phyloP scores from a whole-genome alignment of 2,888 invertebrate genomes.

The Gibbula magus region DNA sequence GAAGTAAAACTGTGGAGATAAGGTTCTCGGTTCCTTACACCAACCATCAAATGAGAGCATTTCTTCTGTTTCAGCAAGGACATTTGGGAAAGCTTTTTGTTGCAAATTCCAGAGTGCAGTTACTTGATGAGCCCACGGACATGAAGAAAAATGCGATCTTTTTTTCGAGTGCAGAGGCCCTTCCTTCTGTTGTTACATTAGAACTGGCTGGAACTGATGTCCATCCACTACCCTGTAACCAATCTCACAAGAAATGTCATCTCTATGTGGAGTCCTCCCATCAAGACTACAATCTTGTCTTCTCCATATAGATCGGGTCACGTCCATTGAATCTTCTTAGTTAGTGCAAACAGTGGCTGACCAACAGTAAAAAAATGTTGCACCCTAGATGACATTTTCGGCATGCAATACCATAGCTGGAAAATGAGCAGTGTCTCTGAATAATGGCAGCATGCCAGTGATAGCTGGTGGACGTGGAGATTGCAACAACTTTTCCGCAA shows the following conservation, averaged over 20 bases:
- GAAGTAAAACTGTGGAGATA: constrained; percentile 1
- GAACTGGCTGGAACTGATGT: background rate
- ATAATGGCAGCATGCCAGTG: background rate
- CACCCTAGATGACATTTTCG: background rate
- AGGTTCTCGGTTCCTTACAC: background rate
- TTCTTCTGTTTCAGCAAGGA: background rate
- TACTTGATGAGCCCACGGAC: background rate
- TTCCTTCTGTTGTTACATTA: background rate
- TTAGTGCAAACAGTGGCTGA: background rate
- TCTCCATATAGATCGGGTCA: background rate
- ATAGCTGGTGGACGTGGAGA: background rate
- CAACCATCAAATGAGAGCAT: constrained; percentile 19
- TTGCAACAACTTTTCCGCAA: background rate
- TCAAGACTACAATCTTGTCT: background rate
- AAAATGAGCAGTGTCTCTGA: background rate
- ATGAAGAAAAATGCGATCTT: background rate
- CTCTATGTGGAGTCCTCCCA: constrained; percentile 4
- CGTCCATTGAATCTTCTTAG: background rate
- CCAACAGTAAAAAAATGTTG: background rate
- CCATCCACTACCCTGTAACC: background rate
- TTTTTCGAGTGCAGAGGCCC: constrained; percentile 2
- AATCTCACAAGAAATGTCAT: background rate
- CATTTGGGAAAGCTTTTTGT: background rate
- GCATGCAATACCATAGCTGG: constrained; percentile 7
- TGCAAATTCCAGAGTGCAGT: background rate